Evolutionary conservation across 2,113 vertebrate species (phyloP), one percentile per base, ranked within the genome.

Genomic region (Xenopus tropicalis): DNA sequence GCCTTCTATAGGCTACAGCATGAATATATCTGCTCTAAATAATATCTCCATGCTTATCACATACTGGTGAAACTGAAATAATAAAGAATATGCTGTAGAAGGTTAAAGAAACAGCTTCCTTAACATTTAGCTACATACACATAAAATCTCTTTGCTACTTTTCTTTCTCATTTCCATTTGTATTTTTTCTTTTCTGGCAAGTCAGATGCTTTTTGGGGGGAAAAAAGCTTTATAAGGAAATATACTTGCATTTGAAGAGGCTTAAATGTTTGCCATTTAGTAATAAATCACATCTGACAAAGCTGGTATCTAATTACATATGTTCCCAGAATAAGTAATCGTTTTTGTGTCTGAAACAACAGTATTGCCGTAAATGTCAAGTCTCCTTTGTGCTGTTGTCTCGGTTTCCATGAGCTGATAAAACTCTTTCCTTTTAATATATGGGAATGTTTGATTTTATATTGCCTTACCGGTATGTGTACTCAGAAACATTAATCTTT

Each of bases 401-500:
- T 54, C 19, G 4, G 8, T n/a, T n/a, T 54, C 16, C n/a, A 17
- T 9, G 52, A 54, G 16, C 4, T 17, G 52, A 17, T 54, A n/a
- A 54, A 54, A 54, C 19, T 54, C 16, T 48, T 17, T 48, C 46
- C 4, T 6, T 48, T 48, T 48, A 1, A 48, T 11, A 14, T 48
- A 48, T 48, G 46, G 14, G 46, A 13, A 48, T 3, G 29, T 57
- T 56, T n/a, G 20, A 48, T 24, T 14, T 0, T 37, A 16, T n/a
- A 1, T 44, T 1, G 1, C 46, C 86, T 88, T 69, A 98, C 97
- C 96, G 89, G 84, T 95, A 98, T 1, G 96, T 99, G 29, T 96
- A 98, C 78, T 99, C 96, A 0, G 97, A 98, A 22, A 99, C 90
- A 20, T 99, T 98, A 73, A 99, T 99, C 84, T 89, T 95, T 19